Conservation (phyloP, 2,113 vertebrate genomes). For the Muntiacus muntjak region DNA sequence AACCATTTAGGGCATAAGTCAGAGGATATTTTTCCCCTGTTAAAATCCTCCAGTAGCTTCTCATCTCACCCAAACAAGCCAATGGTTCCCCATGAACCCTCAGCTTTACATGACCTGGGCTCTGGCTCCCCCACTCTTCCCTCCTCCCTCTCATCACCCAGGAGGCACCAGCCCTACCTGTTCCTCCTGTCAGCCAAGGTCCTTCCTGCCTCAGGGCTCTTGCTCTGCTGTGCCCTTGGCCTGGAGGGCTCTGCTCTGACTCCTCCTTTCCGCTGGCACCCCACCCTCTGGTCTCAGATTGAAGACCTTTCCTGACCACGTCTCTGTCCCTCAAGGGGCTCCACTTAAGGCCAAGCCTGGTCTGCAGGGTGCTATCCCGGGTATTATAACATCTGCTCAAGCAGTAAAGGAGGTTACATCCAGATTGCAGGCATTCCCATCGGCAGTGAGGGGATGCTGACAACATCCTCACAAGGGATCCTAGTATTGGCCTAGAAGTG, state of each 20-base stretch:
- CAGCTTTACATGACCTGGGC: background rate
- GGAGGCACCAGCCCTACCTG: background rate
- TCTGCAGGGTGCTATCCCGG: background rate
- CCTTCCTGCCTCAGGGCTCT: background rate
- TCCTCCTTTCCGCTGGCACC: background rate
- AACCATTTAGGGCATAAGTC: background rate
- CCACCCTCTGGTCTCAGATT: background rate
- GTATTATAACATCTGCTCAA: background rate
- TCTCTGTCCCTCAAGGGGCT: background rate
- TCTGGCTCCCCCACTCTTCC: background rate
- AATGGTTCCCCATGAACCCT: background rate
- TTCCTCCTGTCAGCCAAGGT: background rate
- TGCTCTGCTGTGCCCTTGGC: background rate
- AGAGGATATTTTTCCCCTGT: background rate
- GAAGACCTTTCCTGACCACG: background rate
- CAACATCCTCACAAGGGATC: background rate
- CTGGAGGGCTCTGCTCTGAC: background rate
- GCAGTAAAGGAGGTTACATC: background rate
- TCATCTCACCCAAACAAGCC: background rate
- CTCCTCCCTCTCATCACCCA: background rate
- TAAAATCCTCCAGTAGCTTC: background rate
- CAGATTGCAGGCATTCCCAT: background rate
- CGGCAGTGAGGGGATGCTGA: background rate
- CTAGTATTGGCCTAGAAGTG: background rate
- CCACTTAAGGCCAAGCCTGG: background rate